Evolutionary conservation across 2,797 vertebrate species (phyloP).

Genomic region (Avahi laniger): DNA sequence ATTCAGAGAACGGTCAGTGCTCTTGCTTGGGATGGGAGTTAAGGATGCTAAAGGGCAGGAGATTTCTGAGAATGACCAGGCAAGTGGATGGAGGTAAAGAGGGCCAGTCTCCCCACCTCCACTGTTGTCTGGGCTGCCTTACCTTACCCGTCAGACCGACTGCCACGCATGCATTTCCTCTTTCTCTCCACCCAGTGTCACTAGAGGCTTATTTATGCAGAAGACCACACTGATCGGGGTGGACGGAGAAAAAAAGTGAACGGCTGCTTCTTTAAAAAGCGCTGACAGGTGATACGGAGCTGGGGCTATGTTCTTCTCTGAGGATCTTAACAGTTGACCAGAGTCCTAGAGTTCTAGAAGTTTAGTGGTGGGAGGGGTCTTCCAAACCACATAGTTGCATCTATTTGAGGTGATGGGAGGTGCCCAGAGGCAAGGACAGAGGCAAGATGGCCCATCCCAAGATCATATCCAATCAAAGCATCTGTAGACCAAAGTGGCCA

Average conservation of each 20-base stretch:
- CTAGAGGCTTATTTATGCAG: slow-evolving; percentile 65
- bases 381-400: neutral
- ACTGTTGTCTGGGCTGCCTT: neutral
- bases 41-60: neutral
- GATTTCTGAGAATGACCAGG: neutral
- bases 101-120: too few relatives aligned
- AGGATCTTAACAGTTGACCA: neutral
- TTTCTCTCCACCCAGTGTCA: slow-evolving; percentile 70
- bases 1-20: neutral
- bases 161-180: neutral
- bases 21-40: neutral
- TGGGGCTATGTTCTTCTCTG: neutral
- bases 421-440: neutral
- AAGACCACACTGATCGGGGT: neutral
- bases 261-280: neutral
- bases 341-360: neutral
- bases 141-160: accelerated
- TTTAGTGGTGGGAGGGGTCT: neutral
- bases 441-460: neutral
- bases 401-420: neutral
- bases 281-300: neutral
- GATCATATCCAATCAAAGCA: neutral
- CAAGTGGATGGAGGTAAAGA: neutral
- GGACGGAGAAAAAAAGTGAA: neutral
- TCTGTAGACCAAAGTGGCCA: neutral